Evolutionary conservation across 2,888 invertebrate genomes (phyloP).

Genomic region (Lingula anatina): DNA sequence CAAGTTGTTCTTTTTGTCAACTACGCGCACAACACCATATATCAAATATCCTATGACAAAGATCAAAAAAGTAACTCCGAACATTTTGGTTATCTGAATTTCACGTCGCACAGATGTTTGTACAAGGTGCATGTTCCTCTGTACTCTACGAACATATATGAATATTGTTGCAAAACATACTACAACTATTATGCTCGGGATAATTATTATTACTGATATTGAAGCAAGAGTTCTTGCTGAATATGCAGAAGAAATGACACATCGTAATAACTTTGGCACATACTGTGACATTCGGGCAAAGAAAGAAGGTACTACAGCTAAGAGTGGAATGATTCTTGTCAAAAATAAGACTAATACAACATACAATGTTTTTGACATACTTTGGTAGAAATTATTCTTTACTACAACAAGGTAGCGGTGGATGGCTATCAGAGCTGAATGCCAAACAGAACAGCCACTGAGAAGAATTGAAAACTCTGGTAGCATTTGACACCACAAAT

Average conservation of each 20-base stretch:
- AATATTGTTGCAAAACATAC: constrained; percentile 46
- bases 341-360: constrained; percentile 40
- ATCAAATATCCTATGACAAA: constrained; percentile 47
- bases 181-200: constrained; percentile 45
- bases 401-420: constrained; percentile 47
- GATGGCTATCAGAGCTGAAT: constrained; percentile 45
- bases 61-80: constrained; percentile 46
- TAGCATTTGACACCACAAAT: constrained; percentile 38
- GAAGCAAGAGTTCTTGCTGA: constrained; percentile 39
- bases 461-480: constrained; percentile 44
- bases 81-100: constrained; percentile 51
- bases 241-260: constrained; percentile 37
- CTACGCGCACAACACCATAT: constrained; percentile 43
- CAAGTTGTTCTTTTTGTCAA: constrained; percentile 35
- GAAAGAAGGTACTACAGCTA: constrained; percentile 38
- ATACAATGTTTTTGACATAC: constrained; percentile 43
- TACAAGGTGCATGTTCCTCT: too few relatives aligned
- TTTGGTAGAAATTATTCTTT: constrained; percentile 43
- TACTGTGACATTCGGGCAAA: constrained; percentile 41
- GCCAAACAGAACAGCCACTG: constrained; percentile 46
- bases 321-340: constrained; percentile 39
- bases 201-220: constrained; percentile 38
- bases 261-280: constrained; percentile 40
- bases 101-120: constrained; percentile 41
- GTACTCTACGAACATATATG: constrained; percentile 37